These are phyloP conservation scores for Sycophila sp. DNA, from an alignment of 1,140 invertebrate species.

Conservation along the genomic window DNA sequence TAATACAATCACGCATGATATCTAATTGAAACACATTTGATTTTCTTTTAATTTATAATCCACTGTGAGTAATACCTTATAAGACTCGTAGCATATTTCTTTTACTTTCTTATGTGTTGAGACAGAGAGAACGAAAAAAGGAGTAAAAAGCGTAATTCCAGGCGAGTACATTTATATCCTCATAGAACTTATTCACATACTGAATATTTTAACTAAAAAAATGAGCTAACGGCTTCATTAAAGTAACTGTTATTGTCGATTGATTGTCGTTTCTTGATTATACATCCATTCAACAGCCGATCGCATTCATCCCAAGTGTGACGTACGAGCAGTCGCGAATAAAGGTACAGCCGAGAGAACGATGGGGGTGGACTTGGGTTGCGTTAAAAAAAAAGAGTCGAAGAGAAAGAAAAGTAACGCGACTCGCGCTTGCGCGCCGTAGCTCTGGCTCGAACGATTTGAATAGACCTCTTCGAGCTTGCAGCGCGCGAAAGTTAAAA, in stretches of 20 bases:
- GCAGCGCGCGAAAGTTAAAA: conserved; percentile 45
- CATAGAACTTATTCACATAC: conserved; percentile 24
- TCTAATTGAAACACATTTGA: too few species aligned
- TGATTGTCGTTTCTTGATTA: conserved; percentile 19
- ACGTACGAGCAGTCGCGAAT: not conserved
- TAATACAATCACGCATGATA: too few species aligned
- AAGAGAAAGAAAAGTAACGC: conserved; percentile 36
- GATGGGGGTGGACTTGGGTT: too few species aligned
- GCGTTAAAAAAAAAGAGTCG: conserved; percentile 25
- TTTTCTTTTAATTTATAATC: too few species aligned
- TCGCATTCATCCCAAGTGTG: not conserved
- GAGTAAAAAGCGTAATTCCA: conserved; percentile 1
- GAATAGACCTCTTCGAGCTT: conserved; percentile 48
- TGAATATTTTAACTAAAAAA: conserved; percentile 18
- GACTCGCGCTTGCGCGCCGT: not conserved
- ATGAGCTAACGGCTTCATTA: conserved; percentile 9
- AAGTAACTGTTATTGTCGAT: conserved; percentile 18
- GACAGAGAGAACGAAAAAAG: not conserved
- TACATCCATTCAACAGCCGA: not conserved
- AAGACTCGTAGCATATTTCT: too few species aligned
- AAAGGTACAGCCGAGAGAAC: not conserved
- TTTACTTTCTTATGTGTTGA: too few species aligned
- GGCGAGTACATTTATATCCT: conserved; percentile 17
- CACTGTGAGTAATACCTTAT: too few species aligned
- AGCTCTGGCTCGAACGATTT: conserved; percentile 43